A percentile compares a stretch with the other conserved stretches of the same genome.
These are phyloP conservation scores for Anoura caudifer DNA, from an alignment of 2,113 vertebrate genomes.

Conservation along the genomic window DNA sequence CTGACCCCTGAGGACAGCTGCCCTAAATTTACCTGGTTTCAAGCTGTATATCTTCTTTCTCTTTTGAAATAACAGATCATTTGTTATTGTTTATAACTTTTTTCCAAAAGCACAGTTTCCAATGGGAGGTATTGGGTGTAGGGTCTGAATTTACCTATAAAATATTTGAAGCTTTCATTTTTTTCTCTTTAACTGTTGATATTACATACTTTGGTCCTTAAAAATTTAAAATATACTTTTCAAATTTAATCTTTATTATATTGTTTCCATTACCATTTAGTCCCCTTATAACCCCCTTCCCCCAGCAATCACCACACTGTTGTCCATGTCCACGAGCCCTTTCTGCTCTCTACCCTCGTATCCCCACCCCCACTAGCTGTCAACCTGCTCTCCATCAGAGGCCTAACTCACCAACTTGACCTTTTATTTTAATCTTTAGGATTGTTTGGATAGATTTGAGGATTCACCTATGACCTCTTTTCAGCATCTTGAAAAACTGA, in stretches of 20 bases:
- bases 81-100: background rate
- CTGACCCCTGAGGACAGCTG: background rate
- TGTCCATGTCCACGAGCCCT: too few relatives aligned
- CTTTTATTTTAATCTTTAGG: conserved; percentile 72
- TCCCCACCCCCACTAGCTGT: too few relatives aligned
- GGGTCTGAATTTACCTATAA: background rate
- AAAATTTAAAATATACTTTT: conserved; percentile 35
- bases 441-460: conserved; percentile 61
- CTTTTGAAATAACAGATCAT: conserved; percentile 10
- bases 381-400: too few relatives aligned
- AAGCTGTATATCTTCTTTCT: background rate
- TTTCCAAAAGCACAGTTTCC: background rate
- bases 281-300: too few relatives aligned
- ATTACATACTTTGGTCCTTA: conserved; percentile 34
- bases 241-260: too few relatives aligned
- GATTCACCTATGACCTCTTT: conserved; percentile 46
- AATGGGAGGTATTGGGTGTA: background rate
- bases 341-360: too few relatives aligned
- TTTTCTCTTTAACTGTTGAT: background rate
- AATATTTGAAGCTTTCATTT: background rate
- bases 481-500: conserved; percentile 62
- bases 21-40: background rate
- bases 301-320: too few relatives aligned
- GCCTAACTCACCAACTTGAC: conserved; percentile 45
- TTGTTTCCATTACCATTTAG: too few relatives aligned